Evolutionary conservation across 2,113 vertebrate species (phyloP).

Genomic region (Mormoops blainvillei): DNA sequence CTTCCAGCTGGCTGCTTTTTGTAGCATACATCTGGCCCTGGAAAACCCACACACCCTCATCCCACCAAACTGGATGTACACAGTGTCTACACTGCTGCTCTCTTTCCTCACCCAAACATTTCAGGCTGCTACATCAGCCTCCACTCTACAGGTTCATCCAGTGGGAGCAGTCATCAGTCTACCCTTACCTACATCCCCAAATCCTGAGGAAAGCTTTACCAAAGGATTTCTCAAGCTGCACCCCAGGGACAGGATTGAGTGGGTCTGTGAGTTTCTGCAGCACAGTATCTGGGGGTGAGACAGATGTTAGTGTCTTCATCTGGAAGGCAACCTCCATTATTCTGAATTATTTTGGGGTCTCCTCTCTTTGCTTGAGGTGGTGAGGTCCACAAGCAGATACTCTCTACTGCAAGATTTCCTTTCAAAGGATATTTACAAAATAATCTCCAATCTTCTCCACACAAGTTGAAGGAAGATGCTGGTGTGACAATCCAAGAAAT

Average conservation of each 20-base stretch:
- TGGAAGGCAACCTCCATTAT: not conserved
- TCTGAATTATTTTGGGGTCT: not conserved
- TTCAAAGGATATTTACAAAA: not conserved
- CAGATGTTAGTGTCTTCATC: not conserved
- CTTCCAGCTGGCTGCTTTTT: not conserved
- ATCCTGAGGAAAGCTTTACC: not conserved
- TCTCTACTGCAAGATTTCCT: not conserved
- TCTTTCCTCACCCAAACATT: not conserved
- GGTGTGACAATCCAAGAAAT: not conserved
- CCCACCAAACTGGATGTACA: not conserved
- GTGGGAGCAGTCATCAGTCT: not conserved
- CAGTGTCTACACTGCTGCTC: not conserved
- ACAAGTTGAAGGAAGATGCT: not conserved
- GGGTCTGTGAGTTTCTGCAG: not conserved
- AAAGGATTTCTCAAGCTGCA: not conserved
- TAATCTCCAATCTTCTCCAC: not conserved
- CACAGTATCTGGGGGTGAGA: not conserved
- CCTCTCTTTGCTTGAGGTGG: not conserved
- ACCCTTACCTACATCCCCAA: not conserved
- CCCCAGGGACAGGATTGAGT: not conserved
- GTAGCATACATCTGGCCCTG: not conserved
- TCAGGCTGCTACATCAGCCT: not conserved
- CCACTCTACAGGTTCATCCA: not conserved
- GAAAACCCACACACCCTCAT: not conserved
- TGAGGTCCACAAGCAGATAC: not conserved